Evolutionary conservation across 2,113 vertebrate species (phyloP).

Genomic region (Phalacrocorax brasilianus): DNA sequence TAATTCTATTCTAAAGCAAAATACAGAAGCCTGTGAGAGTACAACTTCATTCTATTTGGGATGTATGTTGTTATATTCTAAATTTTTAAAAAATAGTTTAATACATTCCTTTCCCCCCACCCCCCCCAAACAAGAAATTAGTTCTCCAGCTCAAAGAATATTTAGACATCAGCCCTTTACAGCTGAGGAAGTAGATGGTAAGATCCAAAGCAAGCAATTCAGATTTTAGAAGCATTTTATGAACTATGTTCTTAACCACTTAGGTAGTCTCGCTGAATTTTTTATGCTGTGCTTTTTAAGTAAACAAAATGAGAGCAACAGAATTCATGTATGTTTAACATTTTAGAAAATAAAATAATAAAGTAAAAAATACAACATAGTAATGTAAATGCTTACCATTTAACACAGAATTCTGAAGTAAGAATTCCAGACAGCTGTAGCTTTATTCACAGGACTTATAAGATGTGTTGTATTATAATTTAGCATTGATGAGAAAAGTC

Average conservation of each 20-base stretch:
- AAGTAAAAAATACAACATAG: not conserved
- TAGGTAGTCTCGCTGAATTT: conserved; percentile 3
- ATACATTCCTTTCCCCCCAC: not conserved
- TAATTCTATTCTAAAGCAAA: conserved; percentile 40
- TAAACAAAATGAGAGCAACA: conserved; percentile 12
- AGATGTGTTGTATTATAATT: not conserved
- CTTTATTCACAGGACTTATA: conserved; percentile 14
- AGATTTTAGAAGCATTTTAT: conserved; percentile 52
- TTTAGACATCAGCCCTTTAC: conserved; percentile 7
- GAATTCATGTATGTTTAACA: not conserved
- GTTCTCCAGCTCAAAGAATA: not conserved
- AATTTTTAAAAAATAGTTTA: not conserved
- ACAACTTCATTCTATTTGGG: not conserved
- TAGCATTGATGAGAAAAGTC: not conserved
- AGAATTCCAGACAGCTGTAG: conserved; percentile 36
- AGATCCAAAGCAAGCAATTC: conserved; percentile 43
- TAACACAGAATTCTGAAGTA: conserved; percentile 38
- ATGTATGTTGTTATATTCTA: not conserved
- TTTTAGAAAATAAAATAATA: not conserved
- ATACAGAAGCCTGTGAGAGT: not conserved
- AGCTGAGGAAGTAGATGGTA: conserved; percentile 8
- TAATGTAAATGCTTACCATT: not conserved
- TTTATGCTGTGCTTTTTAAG: not conserved
- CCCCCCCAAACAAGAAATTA: not conserved
- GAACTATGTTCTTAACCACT: conserved; percentile 28